Evolutionary conservation across 2,797 vertebrate species (phyloP).

Genomic region (Gallinago nigripennis): DNA sequence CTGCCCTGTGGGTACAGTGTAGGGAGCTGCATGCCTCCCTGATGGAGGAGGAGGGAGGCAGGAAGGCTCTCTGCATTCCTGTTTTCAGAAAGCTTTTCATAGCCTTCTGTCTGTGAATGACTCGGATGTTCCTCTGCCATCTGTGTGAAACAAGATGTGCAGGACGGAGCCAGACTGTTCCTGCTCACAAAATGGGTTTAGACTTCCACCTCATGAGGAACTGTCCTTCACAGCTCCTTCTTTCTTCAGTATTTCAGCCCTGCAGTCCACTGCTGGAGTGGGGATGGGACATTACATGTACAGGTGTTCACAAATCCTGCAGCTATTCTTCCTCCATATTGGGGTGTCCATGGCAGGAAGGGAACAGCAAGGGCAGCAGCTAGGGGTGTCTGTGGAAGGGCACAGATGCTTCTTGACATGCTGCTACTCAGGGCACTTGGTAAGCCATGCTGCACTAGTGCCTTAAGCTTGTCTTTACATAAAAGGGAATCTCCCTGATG

Average conservation of each 20-base stretch:
- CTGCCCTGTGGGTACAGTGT: rapidly evolving
- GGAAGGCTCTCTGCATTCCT: not conserved
- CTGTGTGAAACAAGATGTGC: slow-evolving; percentile 50
- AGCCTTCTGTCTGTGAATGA: not conserved
- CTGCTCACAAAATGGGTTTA: slow-evolving; percentile 19
- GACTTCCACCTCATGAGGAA: slow-evolving; percentile 41
- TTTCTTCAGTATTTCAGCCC: not conserved
- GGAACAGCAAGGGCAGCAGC: not conserved
- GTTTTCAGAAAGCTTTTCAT: not conserved
- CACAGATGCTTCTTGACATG: not conserved
- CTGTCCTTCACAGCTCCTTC: not conserved
- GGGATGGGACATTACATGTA: not conserved
- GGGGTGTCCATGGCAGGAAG: not conserved
- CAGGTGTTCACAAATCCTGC: not conserved
- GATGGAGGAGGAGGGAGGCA: not conserved
- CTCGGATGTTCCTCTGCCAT: slow-evolving; percentile 39
- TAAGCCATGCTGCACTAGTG: not conserved
- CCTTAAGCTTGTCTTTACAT: not conserved
- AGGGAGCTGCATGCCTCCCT: not conserved
- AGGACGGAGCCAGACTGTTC: slow-evolving; percentile 35
- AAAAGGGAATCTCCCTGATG: not conserved
- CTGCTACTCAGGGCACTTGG: not conserved
- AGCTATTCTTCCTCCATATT: not conserved
- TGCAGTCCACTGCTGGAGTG: not conserved
- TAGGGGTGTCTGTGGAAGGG: not conserved